phyloP scores from a whole-genome alignment of 1,140 invertebrate genomes.

The Dendroctonus valens region DNA sequence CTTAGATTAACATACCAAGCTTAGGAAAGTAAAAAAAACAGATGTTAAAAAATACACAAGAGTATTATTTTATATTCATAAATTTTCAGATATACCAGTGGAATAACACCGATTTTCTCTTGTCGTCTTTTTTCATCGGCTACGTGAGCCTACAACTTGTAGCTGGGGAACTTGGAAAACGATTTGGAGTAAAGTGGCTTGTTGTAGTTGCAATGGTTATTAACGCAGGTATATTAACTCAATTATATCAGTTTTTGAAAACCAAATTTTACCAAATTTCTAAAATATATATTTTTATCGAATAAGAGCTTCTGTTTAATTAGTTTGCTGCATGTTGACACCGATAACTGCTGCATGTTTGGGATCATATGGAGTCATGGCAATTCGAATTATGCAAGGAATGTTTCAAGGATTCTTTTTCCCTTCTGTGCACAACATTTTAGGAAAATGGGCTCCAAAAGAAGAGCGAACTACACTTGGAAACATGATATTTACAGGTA shows the following conservation, averaged over 20 bases:
- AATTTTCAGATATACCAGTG: slow-evolving; percentile 49
- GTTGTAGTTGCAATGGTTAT: slow-evolving; percentile 59
- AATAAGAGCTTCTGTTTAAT: background rate
- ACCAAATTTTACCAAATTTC: too few species aligned
- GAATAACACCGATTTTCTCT: slow-evolving; percentile 48
- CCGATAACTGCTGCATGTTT: slow-evolving; percentile 34
- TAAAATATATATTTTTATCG: too few species aligned
- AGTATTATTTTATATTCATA: background rate
- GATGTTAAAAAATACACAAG: background rate
- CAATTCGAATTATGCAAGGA: slow-evolving; percentile 38
- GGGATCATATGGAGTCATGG: slow-evolving; percentile 37
- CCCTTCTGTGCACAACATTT: slow-evolving; percentile 38
- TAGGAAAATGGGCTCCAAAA: slow-evolving; percentile 39
- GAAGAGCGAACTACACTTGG: slow-evolving; percentile 36
- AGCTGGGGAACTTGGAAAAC: slow-evolving; percentile 65
- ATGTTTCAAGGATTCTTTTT: slow-evolving; percentile 42
- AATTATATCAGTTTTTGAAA: background rate
- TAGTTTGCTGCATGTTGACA: slow-evolving; percentile 53
- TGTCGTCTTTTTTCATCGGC: slow-evolving; percentile 70
- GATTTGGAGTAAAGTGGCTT: slow-evolving; percentile 62
- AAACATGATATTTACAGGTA: slow-evolving; percentile 37
- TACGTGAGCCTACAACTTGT: slow-evolving; percentile 60
- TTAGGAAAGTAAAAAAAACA: too few species aligned
- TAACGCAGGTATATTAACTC: slow-evolving; percentile 43
- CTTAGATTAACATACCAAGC: too few species aligned